Evolutionary conservation across 2,797 vertebrate genomes (phyloP).

Genomic region (Chiroxiphia lanceolata): DNA sequence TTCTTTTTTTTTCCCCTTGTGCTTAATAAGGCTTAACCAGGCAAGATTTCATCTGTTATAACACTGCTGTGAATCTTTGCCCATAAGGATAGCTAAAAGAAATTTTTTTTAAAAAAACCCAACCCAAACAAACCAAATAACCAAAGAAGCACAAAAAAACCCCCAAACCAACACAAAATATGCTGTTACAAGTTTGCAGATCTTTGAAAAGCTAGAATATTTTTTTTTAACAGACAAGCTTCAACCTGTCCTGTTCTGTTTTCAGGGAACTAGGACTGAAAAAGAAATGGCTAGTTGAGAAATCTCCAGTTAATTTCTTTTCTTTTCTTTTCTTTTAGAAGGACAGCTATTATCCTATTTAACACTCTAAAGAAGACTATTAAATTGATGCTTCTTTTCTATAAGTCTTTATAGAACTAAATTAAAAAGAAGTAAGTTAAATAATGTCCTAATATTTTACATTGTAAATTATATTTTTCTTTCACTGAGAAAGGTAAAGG

Average conservation of each 20-base stretch:
- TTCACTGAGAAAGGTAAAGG: neutral
- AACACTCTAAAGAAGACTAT: neutral
- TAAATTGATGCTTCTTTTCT: neutral
- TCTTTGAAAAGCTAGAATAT: neutral
- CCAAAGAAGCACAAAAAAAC: neutral
- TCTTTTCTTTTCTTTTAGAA: neutral
- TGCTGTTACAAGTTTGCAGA: neutral
- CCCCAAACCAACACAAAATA: neutral
- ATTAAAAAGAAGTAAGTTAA: neutral
- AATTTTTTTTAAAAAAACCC: neutral
- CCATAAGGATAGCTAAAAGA: neutral
- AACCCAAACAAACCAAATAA: neutral
- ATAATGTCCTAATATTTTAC: neutral
- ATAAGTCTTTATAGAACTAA: neutral
- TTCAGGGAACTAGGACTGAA: neutral
- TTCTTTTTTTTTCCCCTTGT: neutral
- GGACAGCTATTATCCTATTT: neutral
- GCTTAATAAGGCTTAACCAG: neutral
- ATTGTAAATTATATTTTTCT: neutral
- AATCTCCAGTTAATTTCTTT: neutral
- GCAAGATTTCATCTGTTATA: neutral
- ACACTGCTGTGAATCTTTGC: neutral
- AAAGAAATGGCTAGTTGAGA: neutral
- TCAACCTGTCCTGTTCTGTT: neutral
- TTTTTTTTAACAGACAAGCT: neutral